Evolutionary conservation across 2,797 vertebrate species (phyloP), one percentile per base, ranked within the genome.

Genomic region (Sarcoramphus papa): DNA sequence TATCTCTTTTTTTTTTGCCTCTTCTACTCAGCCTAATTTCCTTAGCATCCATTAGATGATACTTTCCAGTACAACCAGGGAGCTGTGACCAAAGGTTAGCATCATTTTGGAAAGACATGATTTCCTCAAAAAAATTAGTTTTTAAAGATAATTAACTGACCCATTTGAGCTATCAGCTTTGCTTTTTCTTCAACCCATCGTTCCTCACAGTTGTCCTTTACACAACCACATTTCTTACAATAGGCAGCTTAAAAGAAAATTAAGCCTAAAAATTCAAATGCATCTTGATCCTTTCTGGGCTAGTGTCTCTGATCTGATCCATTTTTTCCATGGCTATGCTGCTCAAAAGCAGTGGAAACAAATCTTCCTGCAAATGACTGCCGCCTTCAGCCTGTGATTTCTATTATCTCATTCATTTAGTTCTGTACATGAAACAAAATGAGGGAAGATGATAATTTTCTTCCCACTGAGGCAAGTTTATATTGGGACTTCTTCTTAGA

Each of bases 371-470:
- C 79, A 92, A 90, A 92, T 80, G 60, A 14, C 69, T 80, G 64
- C 79, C 64, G 92, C 60, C 85, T 93, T 83, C 88, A 90, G 57
- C 62, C 60, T 86, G 43, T 67, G 22, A n/a, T 65, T 68, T 92
- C 81, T 92, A 23, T 95, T 94, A 79, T 50, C 79, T 84, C 75
- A 96, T 89, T 92, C 60, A 74, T 76, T 93, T 85, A 68, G 43
- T 62, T 85, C 41, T 76, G 78, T 51, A 35, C 35, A 64, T 53
- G 37, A 94, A 81, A 73, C n/a, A 91, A 88, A 93, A 73, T 51
- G 37, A 94, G 40, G 45, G 35, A 4, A 86, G 85, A 62, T 72
- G 64, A 51, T 54, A 1, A 59, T 89, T 86, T 59, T 85, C 60
- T 92, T 41, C 82, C 92, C 47, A 12, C 59, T 56, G 51, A 76